phyloP scores from a whole-genome alignment of 2,113 vertebrate genomes.

The Buteo buteo region DNA sequence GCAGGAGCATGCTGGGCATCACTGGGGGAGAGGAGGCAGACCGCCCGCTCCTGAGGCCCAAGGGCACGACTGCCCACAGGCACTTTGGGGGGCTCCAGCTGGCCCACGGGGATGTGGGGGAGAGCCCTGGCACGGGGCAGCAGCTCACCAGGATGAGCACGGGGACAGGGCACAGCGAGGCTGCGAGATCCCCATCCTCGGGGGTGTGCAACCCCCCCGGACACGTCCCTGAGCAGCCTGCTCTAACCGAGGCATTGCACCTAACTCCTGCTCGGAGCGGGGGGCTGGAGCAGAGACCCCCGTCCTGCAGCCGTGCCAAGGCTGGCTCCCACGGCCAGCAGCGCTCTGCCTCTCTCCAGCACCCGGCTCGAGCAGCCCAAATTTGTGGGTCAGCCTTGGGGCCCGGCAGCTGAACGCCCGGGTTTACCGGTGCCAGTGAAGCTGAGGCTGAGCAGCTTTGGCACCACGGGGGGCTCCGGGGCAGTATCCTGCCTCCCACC shows the following conservation, averaged over 20 bases:
- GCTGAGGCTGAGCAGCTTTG: background rate
- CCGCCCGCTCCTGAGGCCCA: background rate
- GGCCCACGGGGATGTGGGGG: accelerated
- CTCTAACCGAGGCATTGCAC: background rate
- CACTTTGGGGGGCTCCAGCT: background rate
- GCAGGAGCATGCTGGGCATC: background rate
- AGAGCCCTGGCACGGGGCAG: background rate
- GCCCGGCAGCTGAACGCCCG: accelerated
- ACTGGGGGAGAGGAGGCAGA: background rate
- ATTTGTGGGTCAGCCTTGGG: background rate
- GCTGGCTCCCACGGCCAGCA: background rate
- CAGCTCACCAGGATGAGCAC: background rate
- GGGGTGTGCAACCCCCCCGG: background rate
- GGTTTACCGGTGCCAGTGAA: background rate
- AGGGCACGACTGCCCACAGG: accelerated
- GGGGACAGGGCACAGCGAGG: background rate
- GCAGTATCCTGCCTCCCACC: background rate
- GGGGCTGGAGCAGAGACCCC: background rate
- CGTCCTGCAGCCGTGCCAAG: accelerated
- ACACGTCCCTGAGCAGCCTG: background rate
- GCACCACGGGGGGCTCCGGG: background rate
- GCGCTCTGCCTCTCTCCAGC: background rate
- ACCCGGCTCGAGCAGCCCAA: background rate
- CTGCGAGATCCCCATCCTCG: background rate
- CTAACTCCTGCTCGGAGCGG: background rate